Conservation (phyloP, 2,888 invertebrate genomes). For the Sabatieria punctata region DNA sequence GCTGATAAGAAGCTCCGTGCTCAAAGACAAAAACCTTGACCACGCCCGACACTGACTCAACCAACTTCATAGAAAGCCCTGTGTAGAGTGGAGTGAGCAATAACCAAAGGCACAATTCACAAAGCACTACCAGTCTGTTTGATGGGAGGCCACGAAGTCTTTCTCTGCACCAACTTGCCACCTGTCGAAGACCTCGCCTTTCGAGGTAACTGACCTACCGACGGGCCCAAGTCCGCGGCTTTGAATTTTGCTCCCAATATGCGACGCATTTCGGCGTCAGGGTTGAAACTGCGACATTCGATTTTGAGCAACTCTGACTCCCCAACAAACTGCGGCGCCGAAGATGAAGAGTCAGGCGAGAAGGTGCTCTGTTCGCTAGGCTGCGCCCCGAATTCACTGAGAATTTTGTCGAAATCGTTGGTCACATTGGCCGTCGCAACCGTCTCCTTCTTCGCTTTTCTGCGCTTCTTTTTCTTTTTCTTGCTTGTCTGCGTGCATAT, state of each 20-base stretch:
- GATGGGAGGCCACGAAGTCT: constrained; percentile 53
- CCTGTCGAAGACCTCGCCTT: not conserved
- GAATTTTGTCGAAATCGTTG: not conserved
- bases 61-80: constrained; percentile 51
- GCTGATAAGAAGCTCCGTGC: constrained; percentile 54
- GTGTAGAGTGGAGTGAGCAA: constrained; percentile 12
- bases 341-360: not conserved
- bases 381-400: not conserved
- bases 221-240: constrained; percentile 45
- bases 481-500: not conserved
- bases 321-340: not conserved
- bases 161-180: constrained; percentile 44
- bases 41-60: constrained; percentile 41
- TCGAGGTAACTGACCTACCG: not conserved
- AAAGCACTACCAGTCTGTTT: constrained; percentile 44
- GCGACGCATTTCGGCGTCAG: constrained; percentile 58
- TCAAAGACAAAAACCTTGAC: constrained; percentile 51
- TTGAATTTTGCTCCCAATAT: constrained; percentile 63
- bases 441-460: not conserved
- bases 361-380: not conserved
- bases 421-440: not conserved
- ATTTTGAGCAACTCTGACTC: constrained; percentile 28
- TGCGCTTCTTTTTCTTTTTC: not conserved
- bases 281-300: constrained; percentile 54
- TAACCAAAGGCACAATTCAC: not conserved